Evolutionary conservation across 2,113 vertebrate species (phyloP).

Genomic region (Balaenoptera acutorostrata): DNA sequence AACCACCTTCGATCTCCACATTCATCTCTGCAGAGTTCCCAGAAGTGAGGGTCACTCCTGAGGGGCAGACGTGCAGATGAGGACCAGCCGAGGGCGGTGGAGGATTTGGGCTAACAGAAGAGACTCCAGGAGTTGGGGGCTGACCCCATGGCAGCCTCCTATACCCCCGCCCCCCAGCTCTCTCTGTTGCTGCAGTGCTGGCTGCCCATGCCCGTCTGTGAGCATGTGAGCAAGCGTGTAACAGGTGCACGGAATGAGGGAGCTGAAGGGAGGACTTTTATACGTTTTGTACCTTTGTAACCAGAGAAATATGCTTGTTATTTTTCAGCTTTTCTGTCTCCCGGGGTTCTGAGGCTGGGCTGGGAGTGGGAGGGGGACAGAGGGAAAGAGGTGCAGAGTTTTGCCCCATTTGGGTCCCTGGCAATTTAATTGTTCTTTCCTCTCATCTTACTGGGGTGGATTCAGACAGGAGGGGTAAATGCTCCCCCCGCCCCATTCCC

Average conservation of each 20-base stretch:
- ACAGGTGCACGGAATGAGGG: constrained; percentile 24
- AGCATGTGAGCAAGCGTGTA: constrained; percentile 17
- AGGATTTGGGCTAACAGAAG: constrained; percentile 38
- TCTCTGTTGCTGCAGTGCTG: background rate
- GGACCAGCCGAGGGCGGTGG: constrained; percentile 52
- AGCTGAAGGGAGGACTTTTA: constrained; percentile 84
- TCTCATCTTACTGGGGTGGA: background rate
- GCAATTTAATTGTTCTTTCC: background rate
- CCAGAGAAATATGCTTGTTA: constrained; percentile 94
- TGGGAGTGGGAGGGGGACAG: background rate
- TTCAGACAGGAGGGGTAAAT: background rate
- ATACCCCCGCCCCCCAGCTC: background rate
- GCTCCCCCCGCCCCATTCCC: background rate
- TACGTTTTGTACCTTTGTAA: constrained; percentile 99
- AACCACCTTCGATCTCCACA: background rate
- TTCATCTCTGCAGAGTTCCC: constrained; percentile 84
- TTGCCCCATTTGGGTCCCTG: constrained; percentile 1
- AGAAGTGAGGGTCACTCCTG: constrained; percentile 96
- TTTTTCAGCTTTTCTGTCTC: constrained; percentile 90
- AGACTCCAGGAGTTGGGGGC: constrained; percentile 35
- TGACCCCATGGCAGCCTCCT: constrained; percentile 43
- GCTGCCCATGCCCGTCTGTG: background rate
- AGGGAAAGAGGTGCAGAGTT: constrained; percentile 16
- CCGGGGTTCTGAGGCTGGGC: constrained; percentile 71
- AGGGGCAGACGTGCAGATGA: constrained; percentile 69